Evolutionary conservation across 2,888 invertebrate species (phyloP).

Genomic region (Spodoptera littoralis): DNA sequence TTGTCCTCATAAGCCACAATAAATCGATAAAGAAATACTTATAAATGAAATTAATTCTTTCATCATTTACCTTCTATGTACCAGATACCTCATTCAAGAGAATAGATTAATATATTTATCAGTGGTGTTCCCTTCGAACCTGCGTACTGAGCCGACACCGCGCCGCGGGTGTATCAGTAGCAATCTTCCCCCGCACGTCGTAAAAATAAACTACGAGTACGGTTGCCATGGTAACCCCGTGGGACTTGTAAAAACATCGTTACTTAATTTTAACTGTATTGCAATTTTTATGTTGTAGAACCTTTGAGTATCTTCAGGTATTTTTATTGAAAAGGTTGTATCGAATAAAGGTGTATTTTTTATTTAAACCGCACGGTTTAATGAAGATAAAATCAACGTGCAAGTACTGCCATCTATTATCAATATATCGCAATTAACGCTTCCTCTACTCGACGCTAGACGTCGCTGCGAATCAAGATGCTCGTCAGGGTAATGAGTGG

Average conservation of each 20-base stretch:
- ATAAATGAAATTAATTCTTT: too few species aligned
- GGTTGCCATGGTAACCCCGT: slow-evolving; percentile 48
- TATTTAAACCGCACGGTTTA: too few species aligned
- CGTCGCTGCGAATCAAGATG: slow-evolving; percentile 44
- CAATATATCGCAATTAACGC: slow-evolving; percentile 13
- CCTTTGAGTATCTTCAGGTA: neutral
- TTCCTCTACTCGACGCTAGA: slow-evolving; percentile 30
- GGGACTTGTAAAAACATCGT: slow-evolving; percentile 50
- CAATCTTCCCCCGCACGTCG: slow-evolving; percentile 46
- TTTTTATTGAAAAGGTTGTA: neutral
- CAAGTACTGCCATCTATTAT: slow-evolving; percentile 31
- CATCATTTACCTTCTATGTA: too few species aligned
- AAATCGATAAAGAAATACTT: too few species aligned
- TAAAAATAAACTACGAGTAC: slow-evolving; percentile 55
- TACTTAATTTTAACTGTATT: slow-evolving; percentile 45
- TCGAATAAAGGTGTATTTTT: neutral
- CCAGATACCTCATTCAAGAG: too few species aligned
- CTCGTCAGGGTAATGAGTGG: slow-evolving; percentile 46
- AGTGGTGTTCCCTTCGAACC: slow-evolving; percentile 9
- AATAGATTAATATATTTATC: too few species aligned
- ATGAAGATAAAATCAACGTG: neutral
- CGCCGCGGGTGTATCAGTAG: slow-evolving; percentile 34
- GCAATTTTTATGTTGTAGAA: slow-evolving; percentile 29
- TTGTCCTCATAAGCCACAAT: too few species aligned
- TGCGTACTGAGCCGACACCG: slow-evolving; percentile 7